Evolutionary conservation across 1,140 invertebrate genomes (phyloP).

Genomic region (Nixonia krombeini): DNA sequence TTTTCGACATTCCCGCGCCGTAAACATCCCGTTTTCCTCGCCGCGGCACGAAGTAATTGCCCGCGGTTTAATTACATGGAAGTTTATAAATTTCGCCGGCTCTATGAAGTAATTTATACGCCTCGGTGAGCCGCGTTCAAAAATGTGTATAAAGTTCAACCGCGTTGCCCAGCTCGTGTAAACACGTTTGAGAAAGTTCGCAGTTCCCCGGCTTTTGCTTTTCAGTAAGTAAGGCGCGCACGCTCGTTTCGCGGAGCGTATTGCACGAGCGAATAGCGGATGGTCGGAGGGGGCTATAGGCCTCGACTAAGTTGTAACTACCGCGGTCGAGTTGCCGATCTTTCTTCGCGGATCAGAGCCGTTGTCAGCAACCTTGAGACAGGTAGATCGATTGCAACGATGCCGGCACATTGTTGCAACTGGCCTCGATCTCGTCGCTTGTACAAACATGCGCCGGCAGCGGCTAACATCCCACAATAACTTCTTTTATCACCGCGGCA

Average conservation of each 20-base stretch:
- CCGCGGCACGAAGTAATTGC: too few relatives aligned
- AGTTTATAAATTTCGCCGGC: too few relatives aligned
- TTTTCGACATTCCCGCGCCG: too few relatives aligned
- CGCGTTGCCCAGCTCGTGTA: too few relatives aligned
- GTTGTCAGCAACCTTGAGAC: conserved; percentile 13
- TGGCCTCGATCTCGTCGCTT: conserved; percentile 6
- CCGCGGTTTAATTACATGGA: too few relatives aligned
- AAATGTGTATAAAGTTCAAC: too few relatives aligned
- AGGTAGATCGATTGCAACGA: conserved; percentile 11
- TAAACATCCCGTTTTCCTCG: too few relatives aligned
- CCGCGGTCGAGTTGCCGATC: conserved; percentile 8
- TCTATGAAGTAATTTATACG: too few relatives aligned
- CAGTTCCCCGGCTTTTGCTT: too few relatives aligned
- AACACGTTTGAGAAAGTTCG: too few relatives aligned
- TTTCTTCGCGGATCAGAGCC: conserved; percentile 1
- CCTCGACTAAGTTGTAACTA: conserved; percentile 7
- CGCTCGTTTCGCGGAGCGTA: neutral
- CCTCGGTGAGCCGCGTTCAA: too few relatives aligned
- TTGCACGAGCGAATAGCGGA: conserved; percentile 2
- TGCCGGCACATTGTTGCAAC: conserved; percentile 3
- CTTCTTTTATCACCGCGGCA: neutral
- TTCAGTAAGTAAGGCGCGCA: neutral
- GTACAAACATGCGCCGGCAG: neutral
- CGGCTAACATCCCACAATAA: conserved; percentile 5
- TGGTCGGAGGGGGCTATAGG: conserved; percentile 3